phyloP scores from a whole-genome alignment of 2,113 vertebrate genomes.

The Passer domesticus region DNA sequence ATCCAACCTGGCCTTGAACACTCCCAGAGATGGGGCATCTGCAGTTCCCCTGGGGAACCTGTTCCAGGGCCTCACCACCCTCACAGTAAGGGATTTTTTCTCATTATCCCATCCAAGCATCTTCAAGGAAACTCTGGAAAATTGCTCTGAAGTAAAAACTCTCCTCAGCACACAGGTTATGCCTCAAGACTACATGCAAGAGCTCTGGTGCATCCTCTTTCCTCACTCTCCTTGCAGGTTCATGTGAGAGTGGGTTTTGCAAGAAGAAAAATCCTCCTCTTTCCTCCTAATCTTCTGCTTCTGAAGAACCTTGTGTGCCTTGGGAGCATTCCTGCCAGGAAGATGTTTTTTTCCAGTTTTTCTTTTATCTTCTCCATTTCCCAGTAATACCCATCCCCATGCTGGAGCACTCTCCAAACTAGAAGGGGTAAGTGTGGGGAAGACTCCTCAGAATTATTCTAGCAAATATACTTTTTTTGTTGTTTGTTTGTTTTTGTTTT shows the following conservation, averaged over 20 bases:
- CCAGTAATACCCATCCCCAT: not conserved
- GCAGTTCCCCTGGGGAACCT: not conserved
- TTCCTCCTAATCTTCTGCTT: constrained; percentile 43
- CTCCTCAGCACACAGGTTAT: not conserved
- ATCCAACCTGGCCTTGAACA: fast-evolving
- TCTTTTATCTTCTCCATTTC: constrained; percentile 12
- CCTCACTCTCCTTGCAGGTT: constrained; percentile 17
- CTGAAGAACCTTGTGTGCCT: constrained; percentile 50
- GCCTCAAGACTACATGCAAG: not conserved
- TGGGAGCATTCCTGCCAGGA: not conserved
- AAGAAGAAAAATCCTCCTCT: constrained; percentile 39
- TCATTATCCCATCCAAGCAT: not conserved
- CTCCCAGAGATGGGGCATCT: not conserved
- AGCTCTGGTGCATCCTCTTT: not conserved
- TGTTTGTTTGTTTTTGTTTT: not conserved
- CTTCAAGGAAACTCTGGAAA: constrained; percentile 48
- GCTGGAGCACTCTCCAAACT: not conserved
- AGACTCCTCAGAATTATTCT: not conserved
- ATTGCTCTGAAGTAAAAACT: not conserved
- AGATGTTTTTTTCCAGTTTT: not conserved
- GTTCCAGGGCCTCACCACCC: not conserved
- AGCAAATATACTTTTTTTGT: not conserved
- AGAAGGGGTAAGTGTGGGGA: not conserved
- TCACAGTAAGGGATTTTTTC: not conserved
- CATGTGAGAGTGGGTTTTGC: constrained; percentile 28